These are phyloP conservation scores for Vimba vimba DNA, from an alignment of 2,113 vertebrate species.

Conservation along the genomic window DNA sequence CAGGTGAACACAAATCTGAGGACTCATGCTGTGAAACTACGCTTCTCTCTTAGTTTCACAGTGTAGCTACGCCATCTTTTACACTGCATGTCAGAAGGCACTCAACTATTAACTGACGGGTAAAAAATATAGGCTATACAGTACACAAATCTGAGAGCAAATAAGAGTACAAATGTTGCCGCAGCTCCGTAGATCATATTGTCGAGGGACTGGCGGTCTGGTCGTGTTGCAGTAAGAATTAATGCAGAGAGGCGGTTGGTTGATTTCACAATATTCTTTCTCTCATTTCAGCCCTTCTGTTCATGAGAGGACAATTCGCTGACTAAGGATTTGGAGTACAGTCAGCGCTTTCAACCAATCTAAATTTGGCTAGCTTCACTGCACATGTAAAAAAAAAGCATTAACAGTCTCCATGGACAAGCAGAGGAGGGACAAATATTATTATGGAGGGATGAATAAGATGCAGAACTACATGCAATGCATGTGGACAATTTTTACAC, in stretches of 20 bases:
- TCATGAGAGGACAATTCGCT: slow-evolving; percentile 46
- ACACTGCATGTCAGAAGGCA: slow-evolving; percentile 15
- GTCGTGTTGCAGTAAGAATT: slow-evolving; percentile 10
- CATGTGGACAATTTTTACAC: neutral
- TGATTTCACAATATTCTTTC: slow-evolving; percentile 36
- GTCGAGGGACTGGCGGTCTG: neutral
- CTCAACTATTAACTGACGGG: neutral
- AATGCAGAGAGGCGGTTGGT: neutral
- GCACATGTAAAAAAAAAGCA: slow-evolving; percentile 6
- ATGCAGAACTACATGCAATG: neutral
- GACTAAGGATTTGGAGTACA: slow-evolving; percentile 46
- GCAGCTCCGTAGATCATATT: slow-evolving; percentile 7
- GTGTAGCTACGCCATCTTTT: slow-evolving; percentile 15
- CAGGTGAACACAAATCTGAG: slow-evolving; percentile 23
- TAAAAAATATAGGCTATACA: neutral
- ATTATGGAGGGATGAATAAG: neutral
- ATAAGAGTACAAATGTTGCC: neutral
- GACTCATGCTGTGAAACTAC: slow-evolving; percentile 10
- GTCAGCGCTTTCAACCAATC: slow-evolving; percentile 48
- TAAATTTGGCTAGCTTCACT: slow-evolving; percentile 54
- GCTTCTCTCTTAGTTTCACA: neutral
- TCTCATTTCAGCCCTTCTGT: slow-evolving; percentile 26
- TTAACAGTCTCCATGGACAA: slow-evolving; percentile 32
- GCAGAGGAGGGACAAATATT: slow-evolving; percentile 11
- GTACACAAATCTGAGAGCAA: slow-evolving; percentile 15